These are phyloP conservation scores for Synergus itoensis DNA, from an alignment of 2,888 invertebrate genomes.

Conservation along the genomic window DNA sequence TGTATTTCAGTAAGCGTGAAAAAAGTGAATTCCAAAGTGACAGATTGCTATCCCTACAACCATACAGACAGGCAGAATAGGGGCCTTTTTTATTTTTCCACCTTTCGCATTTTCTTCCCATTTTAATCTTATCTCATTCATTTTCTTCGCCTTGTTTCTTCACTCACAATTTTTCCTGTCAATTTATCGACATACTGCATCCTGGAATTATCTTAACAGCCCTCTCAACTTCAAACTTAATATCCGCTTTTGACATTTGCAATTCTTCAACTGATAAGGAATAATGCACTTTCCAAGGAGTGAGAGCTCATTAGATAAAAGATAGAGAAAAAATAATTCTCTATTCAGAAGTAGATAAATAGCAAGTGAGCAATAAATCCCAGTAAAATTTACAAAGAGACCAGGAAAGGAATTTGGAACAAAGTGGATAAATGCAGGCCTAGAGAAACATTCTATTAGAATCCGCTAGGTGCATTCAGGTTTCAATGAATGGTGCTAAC, in stretches of 20 bases:
- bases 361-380: neutral
- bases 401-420: conserved; percentile 8
- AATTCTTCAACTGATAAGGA: neutral
- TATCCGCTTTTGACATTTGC: conserved; percentile 20
- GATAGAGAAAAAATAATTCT: too few species aligned
- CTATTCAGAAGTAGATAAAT: too few species aligned
- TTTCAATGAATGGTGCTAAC: conserved; percentile 38
- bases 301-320: neutral
- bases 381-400: neutral
- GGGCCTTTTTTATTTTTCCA: neutral
- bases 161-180: neutral
- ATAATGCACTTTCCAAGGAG: neutral
- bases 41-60: neutral
- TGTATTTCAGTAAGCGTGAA: neutral
- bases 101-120: neutral
- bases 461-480: conserved; percentile 30
- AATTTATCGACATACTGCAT: neutral
- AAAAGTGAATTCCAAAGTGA: neutral
- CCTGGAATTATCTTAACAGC: conserved; percentile 20
- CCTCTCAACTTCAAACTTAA: neutral
- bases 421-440: conserved; percentile 5
- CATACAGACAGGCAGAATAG: neutral
- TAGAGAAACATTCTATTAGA: conserved; percentile 16
- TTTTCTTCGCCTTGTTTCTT: neutral
- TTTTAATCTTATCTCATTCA: neutral